A percentile compares a stretch with the other conserved stretches of the same genome.
Conservation (phyloP, 1,140 invertebrate genomes). For the Trichonephila clavata region DNA sequence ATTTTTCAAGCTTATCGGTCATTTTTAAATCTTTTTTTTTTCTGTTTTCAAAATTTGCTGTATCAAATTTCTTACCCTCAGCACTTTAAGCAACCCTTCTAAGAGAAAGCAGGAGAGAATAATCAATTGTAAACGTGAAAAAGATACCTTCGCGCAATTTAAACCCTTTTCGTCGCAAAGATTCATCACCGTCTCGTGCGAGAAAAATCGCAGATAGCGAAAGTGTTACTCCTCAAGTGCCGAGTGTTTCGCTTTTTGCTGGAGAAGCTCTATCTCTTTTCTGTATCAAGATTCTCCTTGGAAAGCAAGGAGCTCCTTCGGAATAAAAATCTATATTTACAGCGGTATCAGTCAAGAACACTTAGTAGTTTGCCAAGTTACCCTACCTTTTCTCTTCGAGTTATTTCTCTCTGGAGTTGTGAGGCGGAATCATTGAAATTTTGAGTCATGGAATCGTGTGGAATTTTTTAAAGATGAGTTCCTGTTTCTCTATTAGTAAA, state of each 20-base stretch:
- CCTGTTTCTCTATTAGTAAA: not conserved
- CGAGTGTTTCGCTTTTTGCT: not conserved
- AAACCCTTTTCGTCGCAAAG: slow-evolving; percentile 16
- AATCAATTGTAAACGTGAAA: not conserved
- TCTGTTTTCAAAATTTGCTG: not conserved
- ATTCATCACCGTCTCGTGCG: slow-evolving; percentile 10
- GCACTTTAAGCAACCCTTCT: not conserved
- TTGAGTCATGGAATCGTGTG: not conserved
- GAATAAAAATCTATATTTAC: slow-evolving; percentile 58
- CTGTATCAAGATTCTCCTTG: slow-evolving; percentile 49
- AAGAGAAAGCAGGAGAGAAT: not conserved
- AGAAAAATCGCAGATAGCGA: slow-evolving; percentile 10
- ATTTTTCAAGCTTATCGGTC: not conserved
- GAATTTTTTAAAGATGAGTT: slow-evolving; percentile 15
- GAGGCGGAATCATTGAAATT: slow-evolving; percentile 8
- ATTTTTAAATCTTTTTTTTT: not conserved
- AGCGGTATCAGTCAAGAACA: slow-evolving; percentile 23
- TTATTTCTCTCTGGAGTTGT: slow-evolving; percentile 18
- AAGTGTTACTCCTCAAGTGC: slow-evolving; percentile 3
- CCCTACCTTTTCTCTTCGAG: slow-evolving; percentile 5
- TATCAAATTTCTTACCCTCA: not conserved
- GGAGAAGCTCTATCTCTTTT: slow-evolving; percentile 27
- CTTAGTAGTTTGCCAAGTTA: slow-evolving; percentile 44
- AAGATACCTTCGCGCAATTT: slow-evolving; percentile 46
- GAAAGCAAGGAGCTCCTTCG: slow-evolving; percentile 17